These are phyloP conservation scores for Oegoconia quadripuncta DNA, from an alignment of 2,888 invertebrate genomes.

Conservation along the genomic window DNA sequence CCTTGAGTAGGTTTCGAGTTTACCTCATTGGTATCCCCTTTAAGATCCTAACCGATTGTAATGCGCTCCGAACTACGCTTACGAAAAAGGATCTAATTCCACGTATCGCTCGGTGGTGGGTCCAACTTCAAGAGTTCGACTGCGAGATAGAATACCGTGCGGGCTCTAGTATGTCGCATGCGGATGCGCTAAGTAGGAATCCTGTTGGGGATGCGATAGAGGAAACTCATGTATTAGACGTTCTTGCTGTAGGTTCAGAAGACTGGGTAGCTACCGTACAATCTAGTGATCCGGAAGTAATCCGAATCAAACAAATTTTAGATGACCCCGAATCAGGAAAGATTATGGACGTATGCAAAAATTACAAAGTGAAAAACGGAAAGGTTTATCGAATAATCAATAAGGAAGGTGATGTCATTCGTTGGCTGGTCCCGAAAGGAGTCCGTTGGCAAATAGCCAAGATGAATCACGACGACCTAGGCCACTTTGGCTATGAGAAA, in stretches of 20 bases:
- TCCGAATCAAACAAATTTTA: neutral
- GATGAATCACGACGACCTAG: slow-evolving; percentile 14
- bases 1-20: slow-evolving; percentile 13
- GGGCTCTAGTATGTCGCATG: slow-evolving; percentile 29
- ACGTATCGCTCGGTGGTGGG: slow-evolving; percentile 36
- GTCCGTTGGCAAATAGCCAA: slow-evolving; percentile 16
- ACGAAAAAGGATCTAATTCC: slow-evolving; percentile 22
- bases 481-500: slow-evolving; percentile 16
- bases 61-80: slow-evolving; percentile 1
- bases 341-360: neutral
- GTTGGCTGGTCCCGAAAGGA: slow-evolving; percentile 11
- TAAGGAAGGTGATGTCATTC: neutral
- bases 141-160: slow-evolving; percentile 27
- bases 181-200: slow-evolving; percentile 35
- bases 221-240: neutral
- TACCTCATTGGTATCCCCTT: slow-evolving; percentile 16
- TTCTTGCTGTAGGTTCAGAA: neutral
- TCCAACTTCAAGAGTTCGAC: slow-evolving; percentile 30
- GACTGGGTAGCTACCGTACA: neutral
- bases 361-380: neutral
- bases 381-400: neutral
- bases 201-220: neutral
- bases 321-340: neutral
- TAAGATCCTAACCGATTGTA: slow-evolving; percentile 19
- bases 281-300: neutral